Conservation (phyloP, 2,888 invertebrate species). For the Oasisia sp. region DNA sequence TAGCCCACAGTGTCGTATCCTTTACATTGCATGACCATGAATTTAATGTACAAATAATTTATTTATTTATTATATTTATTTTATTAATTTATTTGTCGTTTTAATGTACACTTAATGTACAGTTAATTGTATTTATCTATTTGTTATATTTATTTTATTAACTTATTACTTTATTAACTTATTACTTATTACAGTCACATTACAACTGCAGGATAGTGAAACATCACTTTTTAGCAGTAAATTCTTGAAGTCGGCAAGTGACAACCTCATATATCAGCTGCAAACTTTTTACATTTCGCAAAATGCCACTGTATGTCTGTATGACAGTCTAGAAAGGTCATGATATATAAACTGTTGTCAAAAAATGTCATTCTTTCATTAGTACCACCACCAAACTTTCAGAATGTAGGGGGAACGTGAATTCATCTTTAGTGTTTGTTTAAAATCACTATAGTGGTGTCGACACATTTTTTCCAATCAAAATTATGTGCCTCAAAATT, state of each 20-base stretch:
- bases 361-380: neutral
- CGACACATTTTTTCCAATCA: neutral
- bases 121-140: too few species aligned
- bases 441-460: neutral
- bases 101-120: too few species aligned
- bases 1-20: too few species aligned
- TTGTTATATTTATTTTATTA: too few species aligned
- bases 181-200: too few species aligned
- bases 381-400: neutral
- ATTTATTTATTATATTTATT: too few species aligned
- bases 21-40: too few species aligned
- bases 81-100: too few species aligned
- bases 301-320: neutral
- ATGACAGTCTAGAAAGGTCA: neutral
- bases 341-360: neutral
- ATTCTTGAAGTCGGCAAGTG: neutral
- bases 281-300: neutral
- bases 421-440: neutral
- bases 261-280: neutral
- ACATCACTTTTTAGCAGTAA: neutral
- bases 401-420: neutral
- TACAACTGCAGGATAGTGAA: neutral
- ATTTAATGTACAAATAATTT: too few species aligned
- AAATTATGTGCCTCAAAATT: neutral
- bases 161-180: too few species aligned